A percentile compares a stretch with the other conserved stretches of the same genome.
Conservation (phyloP, 2,888 invertebrate species). For the Drosophila falleni region DNA sequence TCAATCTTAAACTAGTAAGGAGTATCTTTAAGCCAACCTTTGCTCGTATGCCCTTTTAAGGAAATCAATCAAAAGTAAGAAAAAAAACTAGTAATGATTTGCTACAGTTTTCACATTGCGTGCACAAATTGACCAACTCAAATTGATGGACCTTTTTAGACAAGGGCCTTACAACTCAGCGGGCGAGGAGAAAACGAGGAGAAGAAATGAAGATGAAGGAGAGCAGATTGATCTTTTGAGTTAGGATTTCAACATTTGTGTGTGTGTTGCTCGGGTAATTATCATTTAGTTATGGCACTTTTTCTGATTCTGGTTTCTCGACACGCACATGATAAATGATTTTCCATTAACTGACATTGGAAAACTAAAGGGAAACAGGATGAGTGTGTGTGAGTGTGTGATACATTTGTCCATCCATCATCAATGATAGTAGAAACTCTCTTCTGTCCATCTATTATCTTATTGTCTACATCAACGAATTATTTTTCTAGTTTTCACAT, state of each 20-base stretch:
- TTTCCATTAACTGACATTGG: conserved; percentile 79
- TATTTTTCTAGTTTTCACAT: conserved; percentile 55
- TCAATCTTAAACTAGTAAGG: too few species aligned
- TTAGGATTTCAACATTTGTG: conserved; percentile 52
- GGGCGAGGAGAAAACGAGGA: background rate
- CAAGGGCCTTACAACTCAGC: background rate
- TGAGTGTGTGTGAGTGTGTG: conserved; percentile 14
- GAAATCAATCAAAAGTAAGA: conserved; percentile 53
- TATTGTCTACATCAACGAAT: conserved; percentile 39
- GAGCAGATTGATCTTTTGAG: conserved; percentile 32
- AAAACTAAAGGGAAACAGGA: conserved; percentile 40
- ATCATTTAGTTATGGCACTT: conserved; percentile 80
- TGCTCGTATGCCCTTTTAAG: background rate
- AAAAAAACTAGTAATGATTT: conserved; percentile 48
- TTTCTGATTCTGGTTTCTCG: conserved; percentile 48
- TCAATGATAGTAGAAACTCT: conserved; percentile 44
- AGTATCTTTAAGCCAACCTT: background rate
- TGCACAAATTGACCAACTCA: conserved; percentile 61
- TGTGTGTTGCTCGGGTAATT: conserved; percentile 54
- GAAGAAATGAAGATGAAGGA: background rate
- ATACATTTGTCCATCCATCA: conserved; percentile 77
- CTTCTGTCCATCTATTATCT: conserved; percentile 36
- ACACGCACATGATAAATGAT: conserved; percentile 82
- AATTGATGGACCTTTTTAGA: conserved; percentile 38
- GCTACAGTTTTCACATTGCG: conserved; percentile 64